phyloP scores from a whole-genome alignment of 2,113 vertebrate species.

The Uria lomvia region DNA sequence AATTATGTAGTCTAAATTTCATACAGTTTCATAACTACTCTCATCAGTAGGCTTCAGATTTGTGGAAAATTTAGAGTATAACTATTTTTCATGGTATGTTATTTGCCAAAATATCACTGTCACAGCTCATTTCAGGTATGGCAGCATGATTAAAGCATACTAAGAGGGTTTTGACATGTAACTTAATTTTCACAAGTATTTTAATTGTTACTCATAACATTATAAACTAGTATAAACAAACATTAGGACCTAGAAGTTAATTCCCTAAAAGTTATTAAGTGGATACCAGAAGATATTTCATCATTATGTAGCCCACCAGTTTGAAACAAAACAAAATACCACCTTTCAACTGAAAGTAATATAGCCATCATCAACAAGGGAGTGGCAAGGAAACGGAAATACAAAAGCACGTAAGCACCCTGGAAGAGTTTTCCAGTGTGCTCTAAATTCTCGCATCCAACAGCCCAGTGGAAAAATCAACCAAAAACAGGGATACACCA shows the following conservation, averaged over 20 bases:
- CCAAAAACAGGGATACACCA: not conserved
- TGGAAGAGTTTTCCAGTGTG: not conserved
- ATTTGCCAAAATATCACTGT: constrained; percentile 58
- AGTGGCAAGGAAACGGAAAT: not conserved
- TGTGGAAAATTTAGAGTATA: constrained; percentile 48
- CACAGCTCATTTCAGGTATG: constrained; percentile 21
- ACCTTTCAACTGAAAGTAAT: not conserved
- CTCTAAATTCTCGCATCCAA: not conserved
- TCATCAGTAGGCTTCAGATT: not conserved
- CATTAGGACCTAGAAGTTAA: not conserved
- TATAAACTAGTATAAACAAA: constrained; percentile 10
- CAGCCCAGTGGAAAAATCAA: not conserved
- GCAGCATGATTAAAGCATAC: not conserved
- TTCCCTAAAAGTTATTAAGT: not conserved
- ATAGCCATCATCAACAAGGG: not conserved
- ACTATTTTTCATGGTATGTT: constrained; percentile 11
- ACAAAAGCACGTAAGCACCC: not conserved
- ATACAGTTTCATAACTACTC: constrained; percentile 6
- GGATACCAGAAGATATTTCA: not conserved
- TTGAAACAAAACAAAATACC: not conserved
- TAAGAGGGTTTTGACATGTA: not conserved
- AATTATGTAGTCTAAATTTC: constrained; percentile 24
- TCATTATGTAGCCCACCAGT: not conserved
- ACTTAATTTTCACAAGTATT: not conserved
- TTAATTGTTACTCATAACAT: not conserved